Evolutionary conservation across 2,113 vertebrate genomes (phyloP), one percentile per base, ranked within the genome.

Genomic region (Syngnathoides biaculeatus): DNA sequence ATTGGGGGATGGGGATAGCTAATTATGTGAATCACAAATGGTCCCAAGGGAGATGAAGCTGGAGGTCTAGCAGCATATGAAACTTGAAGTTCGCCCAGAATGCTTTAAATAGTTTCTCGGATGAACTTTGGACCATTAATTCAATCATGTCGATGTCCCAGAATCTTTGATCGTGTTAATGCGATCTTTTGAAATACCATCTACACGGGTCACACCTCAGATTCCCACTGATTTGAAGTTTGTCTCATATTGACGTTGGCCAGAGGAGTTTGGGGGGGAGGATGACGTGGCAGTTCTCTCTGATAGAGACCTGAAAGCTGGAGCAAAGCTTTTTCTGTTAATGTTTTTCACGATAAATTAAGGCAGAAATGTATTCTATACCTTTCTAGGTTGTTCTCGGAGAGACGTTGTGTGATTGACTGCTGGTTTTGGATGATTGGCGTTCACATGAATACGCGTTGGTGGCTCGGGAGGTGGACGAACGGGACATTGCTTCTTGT

Each of bases 241-340:
- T 52, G 20, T n/a, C n/a, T 71, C 0, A 15, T 35, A 27, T 0
- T 45, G 48, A 50, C 0, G 0, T 0, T 14, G 0, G 42, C 58
- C 6, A 6, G 30, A 14, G 30, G 19, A 53, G 9, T 30, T 15
- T 48, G n/a, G 35, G 42, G 61, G 6, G 22, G 39, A n/a, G 24
- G 20, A 57, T 7, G 20, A 52, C 19, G 38, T 7, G 53, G 26
- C 1, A 57, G 5, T 30, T 15, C 1, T 55, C 3, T 69, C 7
- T 22, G 8, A 52, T 52, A 22, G 35, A 43, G 10, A 9, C 2
- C 48, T 52, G 43, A n/a, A 64, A 2, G 0, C 86, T 88, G 42
- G 20, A 68, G 56, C 14, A 56, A 57, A 57, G 55, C 26, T 35
- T 27, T 17, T 57, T 35, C 2, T 35, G 15, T 30, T 7, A 2